Evolutionary conservation across 2,888 invertebrate genomes (phyloP).

Genomic region (Plagodis dolabraria): DNA sequence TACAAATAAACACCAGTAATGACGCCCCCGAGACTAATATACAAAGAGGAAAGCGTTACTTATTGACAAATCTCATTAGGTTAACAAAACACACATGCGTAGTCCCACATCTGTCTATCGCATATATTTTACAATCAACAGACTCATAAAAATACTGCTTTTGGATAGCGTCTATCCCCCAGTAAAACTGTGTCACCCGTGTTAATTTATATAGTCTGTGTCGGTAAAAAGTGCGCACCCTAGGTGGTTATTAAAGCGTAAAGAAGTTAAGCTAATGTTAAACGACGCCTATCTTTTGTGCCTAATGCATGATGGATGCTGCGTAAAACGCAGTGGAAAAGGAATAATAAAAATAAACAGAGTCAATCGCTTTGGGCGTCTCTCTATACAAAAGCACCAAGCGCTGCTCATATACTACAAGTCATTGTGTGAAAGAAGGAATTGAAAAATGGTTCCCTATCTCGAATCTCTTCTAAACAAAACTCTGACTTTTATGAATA

Average conservation of each 20-base stretch:
- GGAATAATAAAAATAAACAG: conserved; percentile 63
- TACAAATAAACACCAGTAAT: conserved; percentile 62
- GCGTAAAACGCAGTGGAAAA: conserved; percentile 69
- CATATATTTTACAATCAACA: conserved; percentile 67
- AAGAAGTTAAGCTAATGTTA: conserved; percentile 84
- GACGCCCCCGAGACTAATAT: conserved; percentile 62
- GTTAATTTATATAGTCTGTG: conserved; percentile 64
- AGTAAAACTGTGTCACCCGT: conserved; percentile 50
- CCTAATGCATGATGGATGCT: conserved; percentile 77
- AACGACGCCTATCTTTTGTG: conserved; percentile 83
- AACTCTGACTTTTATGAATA: conserved; percentile 70
- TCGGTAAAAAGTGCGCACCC: conserved; percentile 55
- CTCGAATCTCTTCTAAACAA: conserved; percentile 56
- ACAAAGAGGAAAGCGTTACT: conserved; percentile 67
- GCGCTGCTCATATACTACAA: conserved; percentile 49
- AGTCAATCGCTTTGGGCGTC: conserved; percentile 58
- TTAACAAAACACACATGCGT: conserved; percentile 81
- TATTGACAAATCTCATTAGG: conserved; percentile 79
- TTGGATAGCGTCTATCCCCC: conserved; percentile 56
- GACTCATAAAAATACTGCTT: conserved; percentile 56
- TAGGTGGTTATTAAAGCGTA: conserved; percentile 79
- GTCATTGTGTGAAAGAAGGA: conserved; percentile 60
- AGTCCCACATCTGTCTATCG: conserved; percentile 70
- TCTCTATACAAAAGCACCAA: conserved; percentile 60
- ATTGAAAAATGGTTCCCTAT: conserved; percentile 62